Percentiles rank a stretch among this genome's conserved stretches.
Conservation (phyloP, 2,113 vertebrate species). For the Mus musculus region GRCm39 chr3:135652001-135652500, state of each 20-base stretch:
- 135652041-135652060: constrained; percentile 35
- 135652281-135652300: background rate
- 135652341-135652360: background rate
- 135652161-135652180: background rate
- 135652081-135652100: background rate
- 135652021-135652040: constrained; percentile 17
- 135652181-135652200: background rate
- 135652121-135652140: constrained; percentile 11
- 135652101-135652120: constrained; percentile 40
- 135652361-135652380: background rate
- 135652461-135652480: background rate
- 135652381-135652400: background rate
- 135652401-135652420: constrained; percentile 13
- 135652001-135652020: constrained; percentile 48
- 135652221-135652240: background rate
- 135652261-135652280: background rate
- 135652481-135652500: background rate
- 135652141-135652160: constrained; percentile 40
- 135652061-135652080: constrained; percentile 53
- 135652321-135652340: background rate
- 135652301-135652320: background rate
- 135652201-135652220: background rate
- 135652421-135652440: background rate
- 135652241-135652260: background rate
- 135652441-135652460: background rate